phyloP scores from a whole-genome alignment of 2,888 invertebrate genomes.

The Herminia tarsipennalis region DNA sequence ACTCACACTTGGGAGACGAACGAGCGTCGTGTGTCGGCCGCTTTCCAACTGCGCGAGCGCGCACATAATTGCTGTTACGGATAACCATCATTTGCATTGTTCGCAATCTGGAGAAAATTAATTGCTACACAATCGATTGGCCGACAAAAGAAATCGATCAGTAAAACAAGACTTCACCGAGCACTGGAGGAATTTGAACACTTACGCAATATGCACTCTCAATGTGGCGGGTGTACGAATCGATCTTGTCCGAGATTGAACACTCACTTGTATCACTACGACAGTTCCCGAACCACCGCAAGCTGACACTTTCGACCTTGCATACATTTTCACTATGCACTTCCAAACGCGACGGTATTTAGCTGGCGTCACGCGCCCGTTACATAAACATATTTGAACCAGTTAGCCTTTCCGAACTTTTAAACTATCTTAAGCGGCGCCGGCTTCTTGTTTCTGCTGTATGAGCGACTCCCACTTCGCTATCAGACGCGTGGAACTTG shows the following conservation, averaged over 20 bases:
- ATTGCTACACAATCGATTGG: conserved; percentile 69
- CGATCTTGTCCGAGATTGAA: conserved; percentile 36
- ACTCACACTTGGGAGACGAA: conserved; percentile 69
- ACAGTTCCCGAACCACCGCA: conserved; percentile 24
- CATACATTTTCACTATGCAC: conserved; percentile 40
- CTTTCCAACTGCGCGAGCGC: conserved; percentile 73
- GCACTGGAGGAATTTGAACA: conserved; percentile 36
- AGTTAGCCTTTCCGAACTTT: conserved; percentile 44
- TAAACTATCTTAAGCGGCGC: conserved; percentile 69
- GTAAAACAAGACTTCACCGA: conserved; percentile 41
- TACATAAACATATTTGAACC: conserved; percentile 54
- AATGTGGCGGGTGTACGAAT: conserved; percentile 11
- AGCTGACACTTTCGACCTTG: conserved; percentile 42
- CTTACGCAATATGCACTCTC: conserved; percentile 17
- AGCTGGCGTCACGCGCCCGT: conserved; percentile 48
- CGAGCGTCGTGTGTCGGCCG: conserved; percentile 64
- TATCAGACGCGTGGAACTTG: conserved; percentile 90
- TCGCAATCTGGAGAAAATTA: conserved; percentile 78
- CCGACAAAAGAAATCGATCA: conserved; percentile 63
- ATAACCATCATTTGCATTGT: conserved; percentile 83
- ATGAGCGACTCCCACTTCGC: conserved; percentile 94
- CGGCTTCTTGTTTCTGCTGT: conserved; percentile 86
- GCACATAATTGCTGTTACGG: conserved; percentile 70
- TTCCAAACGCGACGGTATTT: conserved; percentile 37
- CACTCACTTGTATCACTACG: conserved; percentile 34